Percentiles rank a stretch among this genome's conserved stretches.
Conservation (phyloP, 2,113 vertebrate genomes). For the Pseudopipra pipra region DNA sequence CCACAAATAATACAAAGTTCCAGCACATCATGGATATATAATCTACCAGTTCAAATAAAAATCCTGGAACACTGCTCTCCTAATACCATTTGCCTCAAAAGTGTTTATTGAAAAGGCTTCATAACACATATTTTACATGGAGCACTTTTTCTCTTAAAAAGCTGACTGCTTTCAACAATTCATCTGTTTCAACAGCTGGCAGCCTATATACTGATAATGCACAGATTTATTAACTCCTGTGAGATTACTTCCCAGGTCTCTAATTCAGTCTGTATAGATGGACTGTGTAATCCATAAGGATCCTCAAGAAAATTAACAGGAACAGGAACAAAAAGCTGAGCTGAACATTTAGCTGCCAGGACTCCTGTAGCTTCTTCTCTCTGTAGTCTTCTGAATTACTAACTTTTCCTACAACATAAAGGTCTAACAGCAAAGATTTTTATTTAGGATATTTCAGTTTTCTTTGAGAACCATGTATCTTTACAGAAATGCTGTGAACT, state of each 20-base stretch:
- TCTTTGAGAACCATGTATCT: not conserved
- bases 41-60: constrained; percentile 27
- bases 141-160: not conserved
- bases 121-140: not conserved
- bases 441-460: not conserved
- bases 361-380: not conserved
- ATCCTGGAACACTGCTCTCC: not conserved
- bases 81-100: not conserved
- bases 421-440: not conserved
- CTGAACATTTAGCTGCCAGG: not conserved
- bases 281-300: not conserved
- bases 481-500: not conserved
- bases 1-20: constrained; percentile 30
- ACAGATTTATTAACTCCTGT: not conserved
- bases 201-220: not conserved
- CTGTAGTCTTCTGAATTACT: not conserved
- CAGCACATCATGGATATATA: constrained; percentile 8
- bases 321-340: not conserved
- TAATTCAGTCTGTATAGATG: not conserved
- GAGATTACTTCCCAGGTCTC: not conserved
- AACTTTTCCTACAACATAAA: not conserved
- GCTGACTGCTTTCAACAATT: not conserved
- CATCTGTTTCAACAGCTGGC: not conserved
- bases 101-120: not conserved
- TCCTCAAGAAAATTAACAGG: not conserved